Evolutionary conservation across 2,113 vertebrate species (phyloP), one percentile per base, ranked within the genome.

Genomic region (Tragulus kanchil): DNA sequence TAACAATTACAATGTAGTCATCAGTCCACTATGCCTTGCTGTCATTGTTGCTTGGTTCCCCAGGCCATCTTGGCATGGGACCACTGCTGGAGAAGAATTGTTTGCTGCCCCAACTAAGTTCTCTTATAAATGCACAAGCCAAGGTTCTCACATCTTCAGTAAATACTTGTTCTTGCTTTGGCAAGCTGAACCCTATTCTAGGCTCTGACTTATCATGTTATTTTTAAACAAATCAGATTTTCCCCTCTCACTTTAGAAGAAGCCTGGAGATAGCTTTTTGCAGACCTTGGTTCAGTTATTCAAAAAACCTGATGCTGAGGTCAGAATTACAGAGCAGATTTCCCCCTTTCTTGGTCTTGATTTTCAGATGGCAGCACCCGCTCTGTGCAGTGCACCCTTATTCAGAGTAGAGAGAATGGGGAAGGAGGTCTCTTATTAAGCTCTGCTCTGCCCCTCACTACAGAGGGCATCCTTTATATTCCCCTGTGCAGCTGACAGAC

Each of bases 201-300:
- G 28, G 54, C 11, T 90, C 25, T 86, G 25, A 58, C 17, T 17
- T 59, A 12, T 23, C 69, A 21, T 0, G 9, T 64, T 89, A 81
- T 23, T 62, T 92, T 92, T 58, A 65, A 95, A 58, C 50, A 69
- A 75, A 23, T 92, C 13, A 23, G 7, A 85, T 77, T 67, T 85
- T 7, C 45, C 9, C 58, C 19, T 48, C 23, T 69, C 62, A 12
- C 14, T 1, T 26, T 71, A 71, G 31, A 83, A 79, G 59, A 87
- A 94, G 36, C 58, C 62, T 84, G 23, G 31, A 58, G 4, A 7
- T 14, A 10, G 12, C 13, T 42, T 45, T 8, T 16, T 77, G 14
- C 75, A 50, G 11, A 67, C 26, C 17, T 1, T 36, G 42, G 11
- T 12, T 77, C 2, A 9, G 3, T 52, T 31, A 6, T 45, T 48